Conservation (phyloP, 1,140 invertebrate genomes). For the Argopecten irradians region DNA sequence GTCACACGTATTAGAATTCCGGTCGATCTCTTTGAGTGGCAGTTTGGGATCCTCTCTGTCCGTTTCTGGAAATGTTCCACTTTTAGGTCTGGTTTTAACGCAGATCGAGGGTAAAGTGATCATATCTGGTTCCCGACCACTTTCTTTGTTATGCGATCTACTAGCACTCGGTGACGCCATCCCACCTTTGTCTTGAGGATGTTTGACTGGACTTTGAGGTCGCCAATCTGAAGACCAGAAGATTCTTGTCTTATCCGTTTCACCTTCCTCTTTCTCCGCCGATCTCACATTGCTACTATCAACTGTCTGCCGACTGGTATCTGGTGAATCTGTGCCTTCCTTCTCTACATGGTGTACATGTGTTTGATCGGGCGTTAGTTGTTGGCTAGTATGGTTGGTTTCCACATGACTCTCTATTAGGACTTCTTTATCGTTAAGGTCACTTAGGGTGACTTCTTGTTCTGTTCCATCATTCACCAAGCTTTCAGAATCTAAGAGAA, state of each 20-base stretch:
- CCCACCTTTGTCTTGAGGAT: not conserved
- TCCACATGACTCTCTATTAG: not conserved
- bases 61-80: not conserved
- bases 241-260: not conserved
- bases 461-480: not conserved
- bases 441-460: not conserved
- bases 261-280: not conserved
- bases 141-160: not conserved
- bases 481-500: not conserved
- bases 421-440: not conserved
- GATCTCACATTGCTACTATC: not conserved
- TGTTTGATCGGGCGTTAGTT: not conserved
- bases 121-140: not conserved
- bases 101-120: not conserved
- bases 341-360: not conserved
- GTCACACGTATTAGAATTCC: not conserved
- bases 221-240: not conserved
- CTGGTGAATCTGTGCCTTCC: not conserved
- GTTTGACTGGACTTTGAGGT: not conserved
- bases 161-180: not conserved
- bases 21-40: not conserved
- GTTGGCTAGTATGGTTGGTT: not conserved
- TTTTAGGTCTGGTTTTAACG: not conserved
- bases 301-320: not conserved
- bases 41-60: not conserved